Percentiles rank a stretch among this genome's conserved stretches.
Conservation (phyloP, 1,140 invertebrate species). For the Sipha flava region DNA sequence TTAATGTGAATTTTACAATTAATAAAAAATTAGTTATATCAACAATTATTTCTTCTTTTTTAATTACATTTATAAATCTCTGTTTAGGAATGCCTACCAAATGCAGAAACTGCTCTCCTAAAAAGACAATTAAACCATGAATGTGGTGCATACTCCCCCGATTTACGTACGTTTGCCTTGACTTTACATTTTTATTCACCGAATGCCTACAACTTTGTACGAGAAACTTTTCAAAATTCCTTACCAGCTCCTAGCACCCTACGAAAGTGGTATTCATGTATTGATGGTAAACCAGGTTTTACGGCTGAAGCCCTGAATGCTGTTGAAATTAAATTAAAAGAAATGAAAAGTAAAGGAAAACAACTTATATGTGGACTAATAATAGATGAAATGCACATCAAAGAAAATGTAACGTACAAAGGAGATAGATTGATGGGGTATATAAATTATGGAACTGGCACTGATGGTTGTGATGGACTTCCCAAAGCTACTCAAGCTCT, state of each 20-base stretch:
- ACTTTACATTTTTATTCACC: too few relatives aligned
- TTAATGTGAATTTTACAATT: too few relatives aligned
- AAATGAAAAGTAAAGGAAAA: neutral
- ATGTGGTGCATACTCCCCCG: too few relatives aligned
- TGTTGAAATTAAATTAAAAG: neutral
- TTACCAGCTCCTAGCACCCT: neutral
- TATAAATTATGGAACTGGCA: constrained; percentile 27
- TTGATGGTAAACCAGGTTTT: neutral
- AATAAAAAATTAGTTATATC: too few relatives aligned
- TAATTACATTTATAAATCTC: too few relatives aligned
- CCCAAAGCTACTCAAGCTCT: neutral
- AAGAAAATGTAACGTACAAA: constrained; percentile 36
- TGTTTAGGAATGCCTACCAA: too few relatives aligned
- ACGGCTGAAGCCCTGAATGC: constrained; percentile 12
- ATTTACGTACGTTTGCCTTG: too few relatives aligned
- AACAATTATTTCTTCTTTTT: too few relatives aligned
- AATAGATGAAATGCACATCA: constrained; percentile 39
- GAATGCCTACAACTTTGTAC: neutral
- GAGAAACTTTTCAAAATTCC: neutral
- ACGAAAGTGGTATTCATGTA: neutral
- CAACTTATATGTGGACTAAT: constrained; percentile 17
- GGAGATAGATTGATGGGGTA: constrained; percentile 34
- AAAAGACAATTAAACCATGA: too few relatives aligned
- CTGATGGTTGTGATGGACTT: neutral
- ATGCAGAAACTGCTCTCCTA: too few relatives aligned